These are phyloP conservation scores for Linyphia triangularis DNA, from an alignment of 2,888 invertebrate species.

Conservation along the genomic window DNA sequence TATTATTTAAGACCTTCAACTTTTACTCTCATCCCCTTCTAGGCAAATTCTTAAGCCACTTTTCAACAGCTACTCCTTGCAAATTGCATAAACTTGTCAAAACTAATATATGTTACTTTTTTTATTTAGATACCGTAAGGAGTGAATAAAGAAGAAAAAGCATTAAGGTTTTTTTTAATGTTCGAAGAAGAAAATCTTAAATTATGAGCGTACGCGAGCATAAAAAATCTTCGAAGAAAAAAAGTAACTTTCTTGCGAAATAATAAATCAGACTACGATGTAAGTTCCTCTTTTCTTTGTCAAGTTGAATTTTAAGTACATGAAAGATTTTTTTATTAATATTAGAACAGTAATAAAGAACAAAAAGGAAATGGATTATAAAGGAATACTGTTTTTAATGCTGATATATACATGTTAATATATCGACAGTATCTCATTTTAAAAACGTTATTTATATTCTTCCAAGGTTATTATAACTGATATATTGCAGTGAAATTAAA, in stretches of 20 bases:
- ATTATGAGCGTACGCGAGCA: conserved; percentile 41
- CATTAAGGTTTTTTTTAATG: neutral
- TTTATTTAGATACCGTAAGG: conserved; percentile 20
- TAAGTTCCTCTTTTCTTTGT: conserved; percentile 2
- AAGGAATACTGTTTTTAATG: conserved; percentile 20
- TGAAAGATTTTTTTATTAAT: conserved; percentile 14
- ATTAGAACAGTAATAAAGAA: neutral
- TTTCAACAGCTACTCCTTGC: neutral
- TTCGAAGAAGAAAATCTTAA: conserved; percentile 48
- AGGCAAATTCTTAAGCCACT: neutral
- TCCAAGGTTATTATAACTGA: neutral
- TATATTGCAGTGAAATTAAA: neutral
- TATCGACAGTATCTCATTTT: conserved; percentile 4
- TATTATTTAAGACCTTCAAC: neutral
- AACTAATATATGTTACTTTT: conserved; percentile 34
- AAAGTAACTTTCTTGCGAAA: neutral
- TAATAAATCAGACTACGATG: conserved; percentile 52
- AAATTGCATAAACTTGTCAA: conserved; percentile 32
- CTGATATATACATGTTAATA: conserved; percentile 18
- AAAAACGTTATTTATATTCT: neutral
- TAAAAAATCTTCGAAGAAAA: conserved; percentile 17
- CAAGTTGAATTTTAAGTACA: conserved; percentile 24
- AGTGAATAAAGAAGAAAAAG: conserved; percentile 33
- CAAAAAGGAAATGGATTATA: conserved; percentile 28
- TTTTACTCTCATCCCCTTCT: neutral